phyloP scores from a whole-genome alignment of 2,113 vertebrate genomes.

The Oreotrochilus melanogaster region DNA sequence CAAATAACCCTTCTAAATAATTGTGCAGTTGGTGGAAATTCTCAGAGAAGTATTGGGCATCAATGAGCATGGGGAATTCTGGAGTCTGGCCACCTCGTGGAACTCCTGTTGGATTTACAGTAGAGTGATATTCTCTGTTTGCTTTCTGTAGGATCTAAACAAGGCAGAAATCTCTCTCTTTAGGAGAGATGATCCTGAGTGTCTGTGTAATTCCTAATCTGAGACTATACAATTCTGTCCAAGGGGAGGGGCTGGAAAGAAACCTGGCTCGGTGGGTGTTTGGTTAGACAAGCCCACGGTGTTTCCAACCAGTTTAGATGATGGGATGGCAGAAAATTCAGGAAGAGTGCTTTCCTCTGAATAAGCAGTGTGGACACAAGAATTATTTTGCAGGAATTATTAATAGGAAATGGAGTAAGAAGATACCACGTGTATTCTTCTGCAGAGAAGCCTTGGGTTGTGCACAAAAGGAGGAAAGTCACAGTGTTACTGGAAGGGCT shows the following conservation, averaged over 20 bases:
- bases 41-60: neutral
- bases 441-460: neutral
- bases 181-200: neutral
- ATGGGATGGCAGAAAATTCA: neutral
- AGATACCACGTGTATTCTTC: fast-evolving
- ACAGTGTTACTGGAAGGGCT: neutral
- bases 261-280: neutral
- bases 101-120: neutral
- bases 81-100: neutral
- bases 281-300: neutral
- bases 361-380: neutral
- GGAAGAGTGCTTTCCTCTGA: neutral
- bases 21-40: neutral
- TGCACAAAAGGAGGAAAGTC: neutral
- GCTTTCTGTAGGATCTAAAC: neutral
- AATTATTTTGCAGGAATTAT: neutral
- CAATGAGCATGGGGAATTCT: neutral
- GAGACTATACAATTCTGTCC: neutral
- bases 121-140: neutral
- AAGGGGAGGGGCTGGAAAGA: neutral
- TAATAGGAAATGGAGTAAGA: neutral
- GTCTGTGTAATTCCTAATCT: neutral
- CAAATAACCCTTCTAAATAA: neutral
- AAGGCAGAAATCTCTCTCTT: neutral
- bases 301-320: neutral